phyloP scores from a whole-genome alignment of 2,113 vertebrate genomes.

The Ameiurus melas region DNA sequence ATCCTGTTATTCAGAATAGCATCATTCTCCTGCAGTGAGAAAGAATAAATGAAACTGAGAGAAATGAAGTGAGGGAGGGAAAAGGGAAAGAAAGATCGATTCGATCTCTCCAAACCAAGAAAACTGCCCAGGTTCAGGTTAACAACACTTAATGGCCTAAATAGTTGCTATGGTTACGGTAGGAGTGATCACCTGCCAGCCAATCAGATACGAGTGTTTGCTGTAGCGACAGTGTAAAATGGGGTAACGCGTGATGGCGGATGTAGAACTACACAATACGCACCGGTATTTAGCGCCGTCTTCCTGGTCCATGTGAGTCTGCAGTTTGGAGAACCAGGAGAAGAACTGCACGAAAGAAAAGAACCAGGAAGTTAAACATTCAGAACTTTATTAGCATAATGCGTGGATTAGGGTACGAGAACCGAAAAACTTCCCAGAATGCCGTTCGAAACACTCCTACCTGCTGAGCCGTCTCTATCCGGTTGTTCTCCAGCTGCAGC shows the following conservation, averaged over 20 bases:
- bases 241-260: background rate
- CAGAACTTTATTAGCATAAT: background rate
- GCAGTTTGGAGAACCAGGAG: conserved; percentile 94
- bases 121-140: background rate
- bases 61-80: background rate
- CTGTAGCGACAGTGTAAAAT: background rate
- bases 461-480: conserved; percentile 96
- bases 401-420: background rate
- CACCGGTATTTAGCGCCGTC: conserved; percentile 91
- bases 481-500: conserved; percentile 84
- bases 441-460: conserved; percentile 59
- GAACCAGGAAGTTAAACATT: background rate
- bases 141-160: background rate
- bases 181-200: background rate
- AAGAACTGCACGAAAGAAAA: conserved; percentile 83
- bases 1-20: background rate
- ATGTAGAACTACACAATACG: background rate
- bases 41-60: background rate
- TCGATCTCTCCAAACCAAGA: background rate
- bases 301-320: conserved; percentile 91
- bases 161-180: background rate
- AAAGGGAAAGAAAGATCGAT: background rate
- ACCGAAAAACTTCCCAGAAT: background rate
- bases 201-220: background rate
- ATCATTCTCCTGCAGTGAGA: background rate